Evolutionary conservation across 1,140 invertebrate species (phyloP), one percentile per base, ranked within the genome.

Genomic region (Trialeurodes vaporariorum): DNA sequence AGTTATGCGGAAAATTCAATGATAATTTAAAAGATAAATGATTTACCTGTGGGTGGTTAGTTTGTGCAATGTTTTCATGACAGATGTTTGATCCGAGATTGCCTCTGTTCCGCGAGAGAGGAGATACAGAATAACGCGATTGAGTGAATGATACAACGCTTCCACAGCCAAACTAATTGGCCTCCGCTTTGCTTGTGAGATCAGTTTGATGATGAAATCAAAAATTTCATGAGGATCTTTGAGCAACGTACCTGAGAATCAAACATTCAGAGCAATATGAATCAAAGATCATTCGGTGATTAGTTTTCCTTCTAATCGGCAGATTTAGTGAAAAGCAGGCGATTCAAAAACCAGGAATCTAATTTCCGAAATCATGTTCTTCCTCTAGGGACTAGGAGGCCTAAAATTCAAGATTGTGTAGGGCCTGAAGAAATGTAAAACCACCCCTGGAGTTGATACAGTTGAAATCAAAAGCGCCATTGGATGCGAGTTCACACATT

Each of bases 161-260:
- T 97, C 94, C 71, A 90, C 78, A 21, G 85, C 87, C 66, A 90
- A 81, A 27, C 86, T 84, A 25, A 83, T 84, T 0, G 88, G 87
- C 69, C 91, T 83, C 68, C 90, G 82, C 78, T 93, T 93, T 0
- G 91, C 89, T 81, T 94, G 92, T 0, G 86, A 87, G 67, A 98
- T 91, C 58, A 98, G 78, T 77, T 95, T 94, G 5, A 96, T 88
- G 63, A 97, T 89, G 77, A 96, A 97, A 76, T 98, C 94, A 76
- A 98, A 94, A 0, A 98, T 90, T 77, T 97, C 93, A 75, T 96
- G 93, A 0, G 94, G 89, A 79, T 97, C 92, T 77, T 92, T 89
- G 0, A 85, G 87, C 61, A 95, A 81, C 62, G 89, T 85, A 13
- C 84, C n/a, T n/a, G n/a, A n/a, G n/a, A n/a, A n/a, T n/a, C n/a